Evolutionary conservation across 2,888 invertebrate species (phyloP).

Genomic region (Luperina testacea): DNA sequence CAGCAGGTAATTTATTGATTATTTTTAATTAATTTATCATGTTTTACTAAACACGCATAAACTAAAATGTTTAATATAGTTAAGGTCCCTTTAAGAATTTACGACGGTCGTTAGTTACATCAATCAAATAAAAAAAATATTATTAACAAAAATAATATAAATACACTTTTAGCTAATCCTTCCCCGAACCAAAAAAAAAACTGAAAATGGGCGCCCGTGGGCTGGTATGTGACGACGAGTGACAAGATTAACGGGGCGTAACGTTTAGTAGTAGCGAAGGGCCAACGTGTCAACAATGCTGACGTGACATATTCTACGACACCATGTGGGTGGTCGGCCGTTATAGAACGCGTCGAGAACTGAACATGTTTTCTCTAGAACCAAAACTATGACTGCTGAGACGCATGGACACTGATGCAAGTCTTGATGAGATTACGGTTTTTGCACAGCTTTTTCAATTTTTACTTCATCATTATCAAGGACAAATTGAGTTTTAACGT

Average conservation of each 20-base stretch:
- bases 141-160: constrained; percentile 11
- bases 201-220: constrained; percentile 25
- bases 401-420: neutral
- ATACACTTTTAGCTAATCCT: constrained; percentile 40
- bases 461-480: neutral
- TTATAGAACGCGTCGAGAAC: constrained; percentile 20
- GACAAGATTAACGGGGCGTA: constrained; percentile 81
- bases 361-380: constrained; percentile 27
- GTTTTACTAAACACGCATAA: neutral
- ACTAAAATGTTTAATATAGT: neutral
- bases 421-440: neutral
- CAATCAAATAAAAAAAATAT: constrained; percentile 1
- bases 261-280: constrained; percentile 81
- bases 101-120: neutral
- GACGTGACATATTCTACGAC: constrained; percentile 80
- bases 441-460: neutral
- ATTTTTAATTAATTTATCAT: neutral
- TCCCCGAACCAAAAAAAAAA: constrained; percentile 23
- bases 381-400: neutral
- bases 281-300: constrained; percentile 80
- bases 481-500: neutral
- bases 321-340: constrained; percentile 83
- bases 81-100: neutral
- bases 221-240: constrained; percentile 64
- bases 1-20: no score